These are phyloP conservation scores for Styela clava DNA, from an alignment of 23 tunicate species.

Conservation along the genomic window DNA sequence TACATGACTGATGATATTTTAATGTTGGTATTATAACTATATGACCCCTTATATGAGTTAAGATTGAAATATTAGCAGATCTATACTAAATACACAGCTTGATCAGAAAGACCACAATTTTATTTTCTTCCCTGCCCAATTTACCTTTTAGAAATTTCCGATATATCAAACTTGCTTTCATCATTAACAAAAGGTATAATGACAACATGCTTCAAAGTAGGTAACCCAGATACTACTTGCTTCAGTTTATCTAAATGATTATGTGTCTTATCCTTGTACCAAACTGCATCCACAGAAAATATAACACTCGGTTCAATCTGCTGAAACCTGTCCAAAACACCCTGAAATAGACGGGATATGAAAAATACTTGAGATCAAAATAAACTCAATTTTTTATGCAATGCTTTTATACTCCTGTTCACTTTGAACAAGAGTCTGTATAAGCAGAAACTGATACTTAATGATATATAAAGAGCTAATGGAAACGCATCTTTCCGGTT, in stretches of 20 bases:
- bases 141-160: constrained; percentile 60
- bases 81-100: no score
- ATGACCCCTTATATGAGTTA: no score
- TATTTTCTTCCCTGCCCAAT: no score
- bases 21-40: no score
- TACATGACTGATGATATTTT: no score
- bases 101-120: no score
- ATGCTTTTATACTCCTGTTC: not conserved
- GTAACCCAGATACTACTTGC: constrained; percentile 56
- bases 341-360: constrained; percentile 66
- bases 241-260: constrained; percentile 53
- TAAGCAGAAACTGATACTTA: no score
- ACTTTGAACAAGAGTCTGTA: no score
- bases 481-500: no score
- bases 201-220: constrained; percentile 58
- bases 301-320: constrained; percentile 80
- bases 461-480: not conserved
- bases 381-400: not conserved
- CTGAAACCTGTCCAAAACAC: constrained; percentile 80
- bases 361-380: not conserved
- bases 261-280: constrained; percentile 71
- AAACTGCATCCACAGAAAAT: constrained; percentile 80
- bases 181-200: constrained; percentile 72
- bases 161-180: constrained; percentile 24
- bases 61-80: no score